Conservation (phyloP, 2,113 vertebrate genomes). For the Xenopus tropicalis region DNA sequence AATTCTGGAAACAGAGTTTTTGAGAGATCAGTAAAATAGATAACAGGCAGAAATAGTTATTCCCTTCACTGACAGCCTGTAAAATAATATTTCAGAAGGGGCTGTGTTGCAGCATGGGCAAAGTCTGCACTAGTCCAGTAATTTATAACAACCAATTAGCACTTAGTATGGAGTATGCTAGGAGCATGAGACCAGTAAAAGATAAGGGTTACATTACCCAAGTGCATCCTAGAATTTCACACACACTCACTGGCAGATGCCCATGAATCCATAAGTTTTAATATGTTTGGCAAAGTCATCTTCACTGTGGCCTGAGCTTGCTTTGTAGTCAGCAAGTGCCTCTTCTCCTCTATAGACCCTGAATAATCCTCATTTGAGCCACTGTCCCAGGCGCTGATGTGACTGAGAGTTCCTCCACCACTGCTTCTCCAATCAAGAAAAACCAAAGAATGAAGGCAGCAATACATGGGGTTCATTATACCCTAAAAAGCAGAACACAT, state of each 20-base stretch:
- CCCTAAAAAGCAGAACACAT: slow-evolving; percentile 20
- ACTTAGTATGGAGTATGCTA: no score
- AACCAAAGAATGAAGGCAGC: slow-evolving; percentile 30
- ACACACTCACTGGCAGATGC: slow-evolving; percentile 8
- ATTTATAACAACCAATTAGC: no score
- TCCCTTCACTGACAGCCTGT: no score
- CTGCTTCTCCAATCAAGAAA: slow-evolving; percentile 33
- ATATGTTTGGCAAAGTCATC: slow-evolving; percentile 8
- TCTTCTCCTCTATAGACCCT: neutral
- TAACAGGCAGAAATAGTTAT: neutral
- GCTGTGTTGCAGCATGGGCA: no score
- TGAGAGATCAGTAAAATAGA: neutral
- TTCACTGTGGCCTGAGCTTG: neutral
- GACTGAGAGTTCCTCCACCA: neutral
- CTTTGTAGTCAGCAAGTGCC: neutral
- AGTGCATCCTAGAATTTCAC: no score
- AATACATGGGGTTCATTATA: slow-evolving; percentile 34
- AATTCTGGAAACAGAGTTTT: slow-evolving; percentile 13
- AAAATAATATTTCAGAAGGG: no score
- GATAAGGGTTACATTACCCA: no score
- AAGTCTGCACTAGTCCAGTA: no score
- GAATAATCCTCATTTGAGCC: neutral
- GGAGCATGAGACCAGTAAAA: no score
- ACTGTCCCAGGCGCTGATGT: neutral
- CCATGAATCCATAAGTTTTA: slow-evolving; percentile 13